Percentiles rank a stretch among this genome's conserved stretches.
Evolutionary conservation across 2,888 invertebrate species (phyloP).

Genomic region (Phorcus lineatus): DNA sequence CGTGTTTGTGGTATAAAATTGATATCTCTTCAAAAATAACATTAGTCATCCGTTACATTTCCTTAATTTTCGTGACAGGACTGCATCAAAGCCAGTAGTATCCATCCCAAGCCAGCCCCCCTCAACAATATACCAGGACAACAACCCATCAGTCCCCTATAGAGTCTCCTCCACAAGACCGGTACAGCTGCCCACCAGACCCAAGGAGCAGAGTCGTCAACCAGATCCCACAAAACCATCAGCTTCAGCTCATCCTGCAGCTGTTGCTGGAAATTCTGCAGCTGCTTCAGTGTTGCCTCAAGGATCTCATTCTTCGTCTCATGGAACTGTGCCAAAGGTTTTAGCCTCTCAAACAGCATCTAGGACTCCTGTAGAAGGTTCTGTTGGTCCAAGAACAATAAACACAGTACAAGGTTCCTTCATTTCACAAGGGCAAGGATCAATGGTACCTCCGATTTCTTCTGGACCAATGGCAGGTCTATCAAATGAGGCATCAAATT

Average conservation of each 20-base stretch:
- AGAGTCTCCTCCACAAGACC: neutral
- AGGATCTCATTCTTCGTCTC: neutral
- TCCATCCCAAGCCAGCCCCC: neutral
- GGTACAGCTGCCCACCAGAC: neutral
- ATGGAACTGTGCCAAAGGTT: neutral
- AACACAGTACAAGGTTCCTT: neutral
- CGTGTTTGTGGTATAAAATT: too few relatives aligned
- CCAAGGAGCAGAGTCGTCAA: neutral
- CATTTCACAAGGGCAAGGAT: too few relatives aligned
- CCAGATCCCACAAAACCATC: neutral
- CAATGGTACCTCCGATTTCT: neutral
- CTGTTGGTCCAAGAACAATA: too few relatives aligned
- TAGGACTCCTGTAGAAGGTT: too few relatives aligned
- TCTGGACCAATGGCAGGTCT: neutral
- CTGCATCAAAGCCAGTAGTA: too few relatives aligned
- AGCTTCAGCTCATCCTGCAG: too few relatives aligned
- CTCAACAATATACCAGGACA: neutral
- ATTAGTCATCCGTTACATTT: too few relatives aligned
- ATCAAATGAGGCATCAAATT: neutral
- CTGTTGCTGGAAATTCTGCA: neutral
- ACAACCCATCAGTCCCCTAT: neutral
- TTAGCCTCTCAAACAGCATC: too few relatives aligned
- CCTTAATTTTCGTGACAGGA: too few relatives aligned
- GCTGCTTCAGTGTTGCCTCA: neutral
- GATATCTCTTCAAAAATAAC: too few relatives aligned